A percentile compares a stretch with the other conserved stretches of the same genome.
Evolutionary conservation across 2,888 invertebrate species (phyloP).

Genomic region (Lasius platythorax): DNA sequence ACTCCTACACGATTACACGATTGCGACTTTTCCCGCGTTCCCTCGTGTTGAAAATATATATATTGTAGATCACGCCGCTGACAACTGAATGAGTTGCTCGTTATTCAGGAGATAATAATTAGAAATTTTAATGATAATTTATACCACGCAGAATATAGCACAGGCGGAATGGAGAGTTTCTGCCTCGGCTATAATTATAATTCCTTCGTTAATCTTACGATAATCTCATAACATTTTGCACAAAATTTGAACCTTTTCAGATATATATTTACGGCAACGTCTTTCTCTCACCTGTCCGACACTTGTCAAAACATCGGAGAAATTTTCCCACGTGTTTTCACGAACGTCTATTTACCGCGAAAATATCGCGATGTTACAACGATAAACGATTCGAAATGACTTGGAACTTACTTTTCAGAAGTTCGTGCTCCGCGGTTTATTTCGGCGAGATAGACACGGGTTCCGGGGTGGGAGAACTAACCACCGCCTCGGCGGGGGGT

Average conservation of each 20-base stretch:
- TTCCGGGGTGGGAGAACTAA: constrained; percentile 78
- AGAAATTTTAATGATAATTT: not conserved
- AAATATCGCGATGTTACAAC: not conserved
- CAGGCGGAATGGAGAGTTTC: not conserved
- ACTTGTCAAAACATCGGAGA: not conserved
- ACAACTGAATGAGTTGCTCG: constrained; percentile 3
- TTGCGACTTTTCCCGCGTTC: constrained; percentile 22
- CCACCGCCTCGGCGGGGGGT: constrained; percentile 74
- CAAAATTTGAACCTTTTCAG: not conserved
- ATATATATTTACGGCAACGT: not conserved
- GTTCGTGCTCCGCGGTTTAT: constrained; percentile 81
- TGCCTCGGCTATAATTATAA: not conserved
- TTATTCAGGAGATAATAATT: constrained; percentile 33
- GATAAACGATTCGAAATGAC: not conserved
- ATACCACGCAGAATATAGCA: not conserved
- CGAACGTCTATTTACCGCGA: not conserved
- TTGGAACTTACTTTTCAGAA: constrained; percentile 71
- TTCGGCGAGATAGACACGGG: constrained; percentile 81
- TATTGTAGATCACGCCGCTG: not conserved
- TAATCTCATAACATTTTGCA: constrained; percentile 23
- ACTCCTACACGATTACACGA: not conserved
- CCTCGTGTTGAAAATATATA: constrained; percentile 6
- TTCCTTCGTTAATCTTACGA: not conserved
- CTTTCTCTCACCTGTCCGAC: not conserved
- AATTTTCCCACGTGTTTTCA: not conserved